Evolutionary conservation across 2,113 vertebrate genomes (phyloP).

Genomic region (Lepus timidus): DNA sequence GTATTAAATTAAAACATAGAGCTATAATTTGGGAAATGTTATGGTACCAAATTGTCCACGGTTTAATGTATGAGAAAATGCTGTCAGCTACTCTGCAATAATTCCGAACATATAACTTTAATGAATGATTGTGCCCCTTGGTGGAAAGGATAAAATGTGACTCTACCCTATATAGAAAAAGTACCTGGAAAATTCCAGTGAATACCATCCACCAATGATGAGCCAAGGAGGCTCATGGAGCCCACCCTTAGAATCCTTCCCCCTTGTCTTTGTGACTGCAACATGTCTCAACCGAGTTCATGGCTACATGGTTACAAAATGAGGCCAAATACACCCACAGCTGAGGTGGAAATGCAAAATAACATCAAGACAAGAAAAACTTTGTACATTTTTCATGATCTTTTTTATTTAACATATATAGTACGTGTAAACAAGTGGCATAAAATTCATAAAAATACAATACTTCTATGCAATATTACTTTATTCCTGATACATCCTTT

Average conservation of each 20-base stretch:
- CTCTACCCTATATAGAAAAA: background rate
- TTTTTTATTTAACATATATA: slow-evolving; percentile 88
- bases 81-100: slow-evolving; percentile 20
- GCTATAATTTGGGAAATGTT: background rate
- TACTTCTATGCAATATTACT: slow-evolving; percentile 78
- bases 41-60: background rate
- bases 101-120: background rate
- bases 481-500: slow-evolving; percentile 71
- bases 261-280: background rate
- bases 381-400: slow-evolving; percentile 56
- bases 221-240: background rate
- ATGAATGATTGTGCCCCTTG: background rate
- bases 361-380: slow-evolving; percentile 18
- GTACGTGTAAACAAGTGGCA: slow-evolving; percentile 88
- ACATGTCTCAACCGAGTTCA: background rate
- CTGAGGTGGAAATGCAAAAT: slow-evolving; percentile 53
- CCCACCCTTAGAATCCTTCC: background rate
- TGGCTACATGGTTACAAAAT: background rate
- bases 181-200: too few species aligned
- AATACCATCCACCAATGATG: background rate
- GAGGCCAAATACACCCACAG: background rate
- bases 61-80: background rate
- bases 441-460: slow-evolving; percentile 91
- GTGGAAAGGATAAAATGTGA: background rate
- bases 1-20: background rate